A percentile compares a stretch with the other conserved stretches of the same genome.
Conservation (phyloP, 2,888 invertebrate species). For the Luffia ferchaultella region DNA sequence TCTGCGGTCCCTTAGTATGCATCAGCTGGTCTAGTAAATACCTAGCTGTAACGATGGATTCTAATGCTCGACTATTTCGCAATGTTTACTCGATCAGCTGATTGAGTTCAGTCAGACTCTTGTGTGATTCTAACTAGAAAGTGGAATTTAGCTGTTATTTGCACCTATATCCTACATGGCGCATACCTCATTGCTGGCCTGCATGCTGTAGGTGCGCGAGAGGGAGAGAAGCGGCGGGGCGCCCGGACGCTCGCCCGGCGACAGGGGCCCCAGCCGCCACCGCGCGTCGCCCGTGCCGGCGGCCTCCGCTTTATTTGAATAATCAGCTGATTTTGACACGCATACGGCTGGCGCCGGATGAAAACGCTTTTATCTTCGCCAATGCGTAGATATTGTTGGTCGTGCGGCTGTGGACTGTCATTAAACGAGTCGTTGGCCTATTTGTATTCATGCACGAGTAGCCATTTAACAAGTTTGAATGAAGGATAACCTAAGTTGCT, state of each 20-base stretch:
- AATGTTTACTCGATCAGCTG: constrained; percentile 64
- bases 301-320: constrained; percentile 60
- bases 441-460: too few relatives aligned
- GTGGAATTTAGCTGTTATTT: too few relatives aligned
- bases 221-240: constrained; percentile 6
- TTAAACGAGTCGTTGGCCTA: constrained; percentile 24
- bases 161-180: too few relatives aligned
- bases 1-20: too few relatives aligned
- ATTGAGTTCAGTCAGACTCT: constrained; percentile 29
- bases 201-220: constrained; percentile 12
- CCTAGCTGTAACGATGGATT: too few relatives aligned
- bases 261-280: constrained; percentile 31
- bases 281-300: constrained; percentile 33
- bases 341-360: constrained; percentile 55
- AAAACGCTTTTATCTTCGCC: constrained; percentile 45
- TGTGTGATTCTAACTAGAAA: constrained; percentile 36
- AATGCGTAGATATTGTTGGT: neutral
- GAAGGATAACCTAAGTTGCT: too few relatives aligned
- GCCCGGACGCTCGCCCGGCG: constrained; percentile 17
- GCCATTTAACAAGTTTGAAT: too few relatives aligned
- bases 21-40: too few relatives aligned
- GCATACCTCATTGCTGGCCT: constrained; percentile 9
- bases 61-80: too few relatives aligned
- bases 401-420: constrained; percentile 16
- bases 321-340: constrained; percentile 69